Evolutionary conservation across 1,140 invertebrate species (phyloP), one percentile per base, ranked within the genome.

Genomic region (Battus philenor): DNA sequence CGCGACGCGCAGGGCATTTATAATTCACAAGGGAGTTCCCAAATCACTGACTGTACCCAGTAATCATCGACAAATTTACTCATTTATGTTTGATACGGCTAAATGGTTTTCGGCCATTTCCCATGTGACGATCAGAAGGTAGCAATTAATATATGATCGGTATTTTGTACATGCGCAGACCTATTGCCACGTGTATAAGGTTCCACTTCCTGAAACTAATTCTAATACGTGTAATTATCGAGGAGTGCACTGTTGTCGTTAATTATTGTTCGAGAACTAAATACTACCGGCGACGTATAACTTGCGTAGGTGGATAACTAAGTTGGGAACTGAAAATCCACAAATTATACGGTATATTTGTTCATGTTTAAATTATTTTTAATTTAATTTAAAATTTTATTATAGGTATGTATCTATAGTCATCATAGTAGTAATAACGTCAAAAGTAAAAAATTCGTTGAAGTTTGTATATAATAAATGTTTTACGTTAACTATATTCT

Each of bases 41-140:
- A 66, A 81, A 77, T 81, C 69, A 81, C 61, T 56, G 59, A 45
- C 41, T 51, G 49, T 51, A 77, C 51, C 67, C 56, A 50, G 53
- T 65, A 77, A 81, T 79, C 70, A 79, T 65, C 59, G 45, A 59
- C 51, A 70, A 69, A 70, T 67, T 74, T 70, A 72, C 62, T 71
- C 70, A 69, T 77, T 56, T 68, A 77, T 74, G 54, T 74, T 79
- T 79, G 58, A 75, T 79, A 53, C 46, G 44, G 47, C 56, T 73
- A 79, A 79, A 82, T 68, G 71, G 67, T 73, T 80, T 75, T 77
- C 61, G 71, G 73, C 59, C 68, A 65, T 71, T 76, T 78, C 77
- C 73, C 59, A 61, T 50, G 66, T 49, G 75, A 64, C 61, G 48
- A 68, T 64, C 58, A 46, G 9, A 39, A 43, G 18, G 24, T 6